These are phyloP conservation scores for Sterrhoptilus dennistouni DNA, from an alignment of 2,113 vertebrate species.

Conservation along the genomic window DNA sequence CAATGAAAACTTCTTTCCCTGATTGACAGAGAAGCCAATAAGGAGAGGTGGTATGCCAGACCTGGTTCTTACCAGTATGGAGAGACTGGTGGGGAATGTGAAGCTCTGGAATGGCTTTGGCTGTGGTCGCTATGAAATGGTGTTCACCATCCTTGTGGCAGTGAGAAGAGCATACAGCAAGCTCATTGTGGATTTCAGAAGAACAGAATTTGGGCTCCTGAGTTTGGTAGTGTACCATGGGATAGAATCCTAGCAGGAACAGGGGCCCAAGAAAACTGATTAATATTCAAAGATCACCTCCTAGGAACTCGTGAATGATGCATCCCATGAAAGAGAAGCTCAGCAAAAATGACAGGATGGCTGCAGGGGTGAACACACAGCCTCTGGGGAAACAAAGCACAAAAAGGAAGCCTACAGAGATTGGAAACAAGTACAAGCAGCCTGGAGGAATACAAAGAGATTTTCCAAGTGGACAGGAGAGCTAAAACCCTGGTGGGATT, in stretches of 20 bases:
- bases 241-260: not conserved
- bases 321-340: not conserved
- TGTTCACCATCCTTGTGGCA: not conserved
- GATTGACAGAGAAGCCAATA: not conserved
- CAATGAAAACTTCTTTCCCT: not conserved
- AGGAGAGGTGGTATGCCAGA: not conserved
- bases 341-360: not conserved
- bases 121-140: not conserved
- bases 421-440: not conserved
- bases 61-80: not conserved
- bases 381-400: not conserved
- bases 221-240: not conserved
- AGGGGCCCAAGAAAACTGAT: not conserved
- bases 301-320: not conserved
- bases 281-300: not conserved
- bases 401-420: not conserved
- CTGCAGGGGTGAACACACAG: not conserved
- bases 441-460: not conserved
- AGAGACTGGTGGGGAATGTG: not conserved
- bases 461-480: not conserved
- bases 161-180: not conserved
- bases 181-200: not conserved
- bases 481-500: not conserved
- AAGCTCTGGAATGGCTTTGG: not conserved
- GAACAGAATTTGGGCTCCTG: not conserved